A percentile compares a stretch with the other conserved stretches of the same genome.
These are phyloP conservation scores for Macropis europaea DNA, from an alignment of 2,888 invertebrate genomes.

Conservation along the genomic window DNA sequence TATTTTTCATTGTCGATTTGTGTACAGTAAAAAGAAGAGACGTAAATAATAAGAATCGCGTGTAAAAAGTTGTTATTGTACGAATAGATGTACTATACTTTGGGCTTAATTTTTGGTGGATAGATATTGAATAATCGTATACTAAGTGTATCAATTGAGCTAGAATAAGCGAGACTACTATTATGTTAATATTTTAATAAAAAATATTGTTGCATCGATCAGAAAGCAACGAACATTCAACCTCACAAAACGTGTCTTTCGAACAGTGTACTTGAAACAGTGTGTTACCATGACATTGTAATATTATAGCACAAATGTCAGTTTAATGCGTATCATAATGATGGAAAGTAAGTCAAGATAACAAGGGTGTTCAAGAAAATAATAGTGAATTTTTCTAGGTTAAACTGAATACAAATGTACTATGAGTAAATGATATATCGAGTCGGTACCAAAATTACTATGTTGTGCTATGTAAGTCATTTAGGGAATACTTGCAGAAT, in stretches of 20 bases:
- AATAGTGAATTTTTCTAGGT: conserved; percentile 49
- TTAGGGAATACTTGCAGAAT: conserved; percentile 48
- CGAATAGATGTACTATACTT: conserved; percentile 76
- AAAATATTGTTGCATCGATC: conserved; percentile 71
- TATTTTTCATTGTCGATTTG: conserved; percentile 58
- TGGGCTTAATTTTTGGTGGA: conserved; percentile 69
- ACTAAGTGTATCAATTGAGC: conserved; percentile 67
- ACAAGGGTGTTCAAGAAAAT: conserved; percentile 57
- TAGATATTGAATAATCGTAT: conserved; percentile 69
- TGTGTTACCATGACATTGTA: conserved; percentile 58
- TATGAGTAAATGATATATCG: conserved; percentile 43
- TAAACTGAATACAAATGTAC: conserved; percentile 49
- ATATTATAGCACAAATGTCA: conserved; percentile 59
- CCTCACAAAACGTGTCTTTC: conserved; percentile 74
- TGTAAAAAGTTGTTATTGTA: conserved; percentile 79
- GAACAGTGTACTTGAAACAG: conserved; percentile 60
- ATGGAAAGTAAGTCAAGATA: conserved; percentile 33
- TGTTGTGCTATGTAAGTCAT: conserved; percentile 43
- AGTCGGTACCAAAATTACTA: conserved; percentile 45
- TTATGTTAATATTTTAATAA: conserved; percentile 79
- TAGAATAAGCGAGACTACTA: conserved; percentile 72
- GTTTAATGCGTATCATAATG: conserved; percentile 54
- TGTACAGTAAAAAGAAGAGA: conserved; percentile 77
- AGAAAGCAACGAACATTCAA: conserved; percentile 70
- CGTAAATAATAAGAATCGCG: conserved; percentile 69